Base-by-base conservation (phyloP, 2,888 invertebrate genomes). In the Trichopria drosophilae region DNA sequence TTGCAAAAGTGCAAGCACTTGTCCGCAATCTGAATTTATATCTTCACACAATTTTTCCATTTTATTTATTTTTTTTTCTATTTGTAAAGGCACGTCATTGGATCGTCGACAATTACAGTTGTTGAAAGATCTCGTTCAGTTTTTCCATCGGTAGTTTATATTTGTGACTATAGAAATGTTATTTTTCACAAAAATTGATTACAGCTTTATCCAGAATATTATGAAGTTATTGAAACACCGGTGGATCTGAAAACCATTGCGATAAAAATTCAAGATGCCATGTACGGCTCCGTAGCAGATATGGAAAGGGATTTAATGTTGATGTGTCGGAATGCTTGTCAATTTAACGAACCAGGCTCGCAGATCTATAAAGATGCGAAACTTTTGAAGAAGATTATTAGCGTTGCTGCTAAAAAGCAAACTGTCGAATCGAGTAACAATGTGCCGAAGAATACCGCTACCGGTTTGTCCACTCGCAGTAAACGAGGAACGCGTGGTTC, bases 361-460 rank as follows among this genome's bases (percentile, higher is more conserved):
- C 88, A 89, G 72, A 96, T 98, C 63, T 97, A 95, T 72, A 95
- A 93, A 76, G 94, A 96, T 76, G 95, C 97, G 1, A 93, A 92
- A 69, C 81, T 86, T 18, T 77, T 98, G 45, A 90, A 91, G 69
- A 92, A 90, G 81, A 85, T 90, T 58, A 79, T 82, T 41, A 70
- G 72, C 6, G 63, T 69, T 6, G 72, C 74, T 7, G 70, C 73
- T 5, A 78, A 77, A 50, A 67, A 63, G 23, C 74, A 73, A 19
- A 68, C 68, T 47, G 51, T 60, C 7, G 71, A 67, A 19, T 47
- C 65, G 18, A 52, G 65, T 31, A 60, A 64, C 6, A 58, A 52
- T 5, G 46, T 64, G 29, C 61, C 66, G 4, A 74, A 73, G 57
- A 55, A 66, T 3, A 58, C 61, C 43, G 65, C 68, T 4, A 61